Evolutionary conservation across 2,113 vertebrate genomes (phyloP).

Genomic region (Motacilla tschutschensis): DNA sequence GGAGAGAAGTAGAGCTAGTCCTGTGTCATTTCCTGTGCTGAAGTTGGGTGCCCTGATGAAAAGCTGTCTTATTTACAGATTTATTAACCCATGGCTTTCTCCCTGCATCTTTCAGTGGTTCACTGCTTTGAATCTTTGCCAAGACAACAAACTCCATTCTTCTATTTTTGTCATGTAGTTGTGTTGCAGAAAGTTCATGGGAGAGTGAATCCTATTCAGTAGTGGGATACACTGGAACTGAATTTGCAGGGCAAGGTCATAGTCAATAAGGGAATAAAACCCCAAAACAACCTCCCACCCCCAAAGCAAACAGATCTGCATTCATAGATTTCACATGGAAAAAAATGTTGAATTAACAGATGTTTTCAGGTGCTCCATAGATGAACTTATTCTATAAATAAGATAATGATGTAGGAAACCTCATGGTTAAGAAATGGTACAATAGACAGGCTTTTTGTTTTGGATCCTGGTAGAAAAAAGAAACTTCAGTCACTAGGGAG

Average conservation of each 20-base stretch:
- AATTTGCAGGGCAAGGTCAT: neutral
- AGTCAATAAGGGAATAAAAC: neutral
- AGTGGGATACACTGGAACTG: neutral
- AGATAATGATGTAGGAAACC: neutral
- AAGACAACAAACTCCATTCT: neutral
- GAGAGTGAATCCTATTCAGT: neutral
- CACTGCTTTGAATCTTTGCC: neutral
- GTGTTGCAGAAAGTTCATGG: neutral
- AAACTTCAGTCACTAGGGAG: neutral
- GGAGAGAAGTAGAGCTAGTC: neutral
- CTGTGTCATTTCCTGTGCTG: neutral
- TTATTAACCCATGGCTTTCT: neutral
- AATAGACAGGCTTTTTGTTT: neutral
- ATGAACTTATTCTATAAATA: neutral
- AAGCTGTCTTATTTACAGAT: neutral
- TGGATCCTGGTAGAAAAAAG: neutral
- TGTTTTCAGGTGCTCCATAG: neutral
- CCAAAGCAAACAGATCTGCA: neutral
- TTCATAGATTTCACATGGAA: neutral
- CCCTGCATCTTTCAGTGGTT: neutral
- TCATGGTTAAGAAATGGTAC: neutral
- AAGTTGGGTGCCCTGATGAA: neutral
- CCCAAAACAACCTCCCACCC: rapidly evolving
- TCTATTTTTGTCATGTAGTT: neutral
- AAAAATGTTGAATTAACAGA: neutral